These are phyloP conservation scores for Chionodraco myersi DNA, from an alignment of 2,113 vertebrate genomes.

Conservation along the genomic window DNA sequence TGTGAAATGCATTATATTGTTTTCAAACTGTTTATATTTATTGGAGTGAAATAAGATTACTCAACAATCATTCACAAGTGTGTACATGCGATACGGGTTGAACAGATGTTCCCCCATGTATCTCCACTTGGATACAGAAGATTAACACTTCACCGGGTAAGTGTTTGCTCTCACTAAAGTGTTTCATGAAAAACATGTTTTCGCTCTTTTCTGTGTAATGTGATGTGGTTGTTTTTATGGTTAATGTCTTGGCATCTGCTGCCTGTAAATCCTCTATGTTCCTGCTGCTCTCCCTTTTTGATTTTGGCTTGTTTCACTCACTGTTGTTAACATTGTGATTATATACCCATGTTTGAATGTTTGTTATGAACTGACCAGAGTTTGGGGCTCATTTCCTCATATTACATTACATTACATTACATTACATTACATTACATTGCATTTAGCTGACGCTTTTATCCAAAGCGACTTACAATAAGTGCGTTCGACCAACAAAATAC, in stretches of 20 bases:
- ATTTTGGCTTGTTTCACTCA: neutral
- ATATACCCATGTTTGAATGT: neutral
- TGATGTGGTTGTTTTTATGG: slow-evolving; percentile 4
- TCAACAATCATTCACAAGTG: neutral
- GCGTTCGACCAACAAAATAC: too few species aligned
- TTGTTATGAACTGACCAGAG: too few species aligned
- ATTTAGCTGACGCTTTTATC: too few species aligned
- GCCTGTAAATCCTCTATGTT: neutral
- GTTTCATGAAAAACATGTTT: neutral
- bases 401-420: too few species aligned
- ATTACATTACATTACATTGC: too few species aligned
- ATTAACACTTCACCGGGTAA: neutral
- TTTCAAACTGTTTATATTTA: neutral
- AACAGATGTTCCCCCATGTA: neutral
- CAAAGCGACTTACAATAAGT: too few species aligned
- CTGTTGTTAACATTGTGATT: neutral
- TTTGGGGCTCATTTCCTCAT: too few species aligned
- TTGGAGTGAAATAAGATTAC: neutral
- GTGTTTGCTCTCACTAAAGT: neutral
- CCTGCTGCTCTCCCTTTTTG: neutral
- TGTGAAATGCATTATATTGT: neutral
- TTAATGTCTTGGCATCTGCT: slow-evolving; percentile 1
- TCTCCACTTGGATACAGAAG: neutral
- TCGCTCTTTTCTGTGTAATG: too few species aligned
- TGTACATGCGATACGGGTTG: neutral